Percentiles rank a stretch among this genome's conserved stretches.
These are phyloP conservation scores for Notothenia coriiceps DNA, from an alignment of 2,113 vertebrate species.

Conservation along the genomic window DNA sequence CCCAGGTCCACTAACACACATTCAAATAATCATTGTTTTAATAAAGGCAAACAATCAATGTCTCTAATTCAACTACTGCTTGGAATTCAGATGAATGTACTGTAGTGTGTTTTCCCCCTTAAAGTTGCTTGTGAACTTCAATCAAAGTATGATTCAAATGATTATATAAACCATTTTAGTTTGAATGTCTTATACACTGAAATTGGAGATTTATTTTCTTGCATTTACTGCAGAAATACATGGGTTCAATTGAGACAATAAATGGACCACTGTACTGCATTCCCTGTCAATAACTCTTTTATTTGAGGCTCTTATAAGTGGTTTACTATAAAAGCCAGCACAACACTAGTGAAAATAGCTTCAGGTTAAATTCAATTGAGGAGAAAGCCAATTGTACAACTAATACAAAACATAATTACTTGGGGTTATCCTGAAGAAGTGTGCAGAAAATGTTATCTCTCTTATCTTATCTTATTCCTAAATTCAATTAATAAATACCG, in stretches of 20 bases:
- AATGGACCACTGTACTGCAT: too few relatives aligned
- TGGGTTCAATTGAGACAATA: too few relatives aligned
- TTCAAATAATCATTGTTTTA: slow-evolving; percentile 17
- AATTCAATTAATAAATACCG: neutral
- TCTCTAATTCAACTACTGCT: neutral
- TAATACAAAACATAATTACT: neutral
- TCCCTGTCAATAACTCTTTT: too few relatives aligned
- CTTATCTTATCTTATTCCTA: neutral
- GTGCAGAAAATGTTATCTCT: neutral
- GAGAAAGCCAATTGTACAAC: neutral
- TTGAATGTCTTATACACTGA: neutral
- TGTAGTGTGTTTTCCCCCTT: too few relatives aligned
- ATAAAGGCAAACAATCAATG: slow-evolving; percentile 18
- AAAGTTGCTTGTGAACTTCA: neutral
- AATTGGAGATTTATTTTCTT: too few relatives aligned
- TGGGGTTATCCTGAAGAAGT: neutral
- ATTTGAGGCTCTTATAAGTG: too few relatives aligned
- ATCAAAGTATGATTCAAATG: neutral
- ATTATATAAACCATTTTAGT: neutral
- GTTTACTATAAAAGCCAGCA: too few relatives aligned
- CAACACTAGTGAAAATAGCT: too few relatives aligned
- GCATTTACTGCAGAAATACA: too few relatives aligned
- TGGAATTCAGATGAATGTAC: neutral
- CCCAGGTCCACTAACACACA: neutral
- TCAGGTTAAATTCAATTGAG: neutral